These are phyloP conservation scores for Natrix natrix DNA, from an alignment of 2,797 vertebrate species.

Conservation along the genomic window DNA sequence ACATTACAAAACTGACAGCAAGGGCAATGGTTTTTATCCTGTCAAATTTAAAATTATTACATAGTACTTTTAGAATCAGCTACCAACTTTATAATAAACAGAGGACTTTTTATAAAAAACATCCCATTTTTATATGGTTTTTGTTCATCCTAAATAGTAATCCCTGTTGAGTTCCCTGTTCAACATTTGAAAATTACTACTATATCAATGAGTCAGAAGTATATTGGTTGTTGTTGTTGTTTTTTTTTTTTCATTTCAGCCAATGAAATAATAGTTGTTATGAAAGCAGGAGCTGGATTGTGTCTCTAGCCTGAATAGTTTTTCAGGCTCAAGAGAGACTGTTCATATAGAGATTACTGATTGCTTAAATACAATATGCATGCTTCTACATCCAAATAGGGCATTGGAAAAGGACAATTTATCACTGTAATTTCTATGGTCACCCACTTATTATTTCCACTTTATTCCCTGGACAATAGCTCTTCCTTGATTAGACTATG, in stretches of 20 bases:
- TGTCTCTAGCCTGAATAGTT: background rate
- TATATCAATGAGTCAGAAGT: background rate
- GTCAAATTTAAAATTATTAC: constrained; percentile 17
- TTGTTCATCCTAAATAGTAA: constrained; percentile 27
- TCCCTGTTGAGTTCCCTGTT: background rate
- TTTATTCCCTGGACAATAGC: background rate
- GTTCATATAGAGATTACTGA: background rate
- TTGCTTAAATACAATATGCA: background rate
- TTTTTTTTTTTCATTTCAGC: background rate
- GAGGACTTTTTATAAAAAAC: constrained; percentile 5
- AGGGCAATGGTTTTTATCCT: constrained; percentile 12
- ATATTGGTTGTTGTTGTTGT: background rate
- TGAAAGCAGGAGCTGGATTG: background rate
- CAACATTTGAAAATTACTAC: background rate
- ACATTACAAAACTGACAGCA: constrained; percentile 27
- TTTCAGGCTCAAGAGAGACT: background rate
- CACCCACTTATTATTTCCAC: background rate
- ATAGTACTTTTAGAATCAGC: constrained; percentile 22
- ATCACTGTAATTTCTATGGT: background rate
- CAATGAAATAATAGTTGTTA: background rate
- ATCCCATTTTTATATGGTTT: constrained; percentile 24
- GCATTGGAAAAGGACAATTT: background rate
- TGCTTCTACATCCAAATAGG: background rate
- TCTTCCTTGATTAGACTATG: background rate
- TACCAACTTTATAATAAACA: constrained; percentile 32